Evolutionary conservation across 1,140 invertebrate genomes (phyloP), one percentile per base, ranked within the genome.

Genomic region (Drosophila pallidifrons): DNA sequence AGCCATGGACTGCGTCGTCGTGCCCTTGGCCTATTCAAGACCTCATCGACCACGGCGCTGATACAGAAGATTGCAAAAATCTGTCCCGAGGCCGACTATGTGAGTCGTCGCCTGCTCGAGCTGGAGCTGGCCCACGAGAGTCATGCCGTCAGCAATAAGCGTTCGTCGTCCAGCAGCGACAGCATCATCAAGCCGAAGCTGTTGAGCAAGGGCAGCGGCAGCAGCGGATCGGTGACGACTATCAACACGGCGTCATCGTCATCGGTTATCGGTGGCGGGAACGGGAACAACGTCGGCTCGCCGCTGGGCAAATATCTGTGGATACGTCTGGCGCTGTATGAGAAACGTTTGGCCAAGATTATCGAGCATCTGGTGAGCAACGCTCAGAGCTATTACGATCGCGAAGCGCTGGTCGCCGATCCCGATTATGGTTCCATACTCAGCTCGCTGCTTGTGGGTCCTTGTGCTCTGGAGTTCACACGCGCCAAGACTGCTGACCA

Each of bases 401-500:
- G 96, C 68, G 96, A 98, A 88, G 96, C 97, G 3, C 93, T 99
- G 8, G 96, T 98, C 3, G 95, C 96, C 16, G 98, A 99, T 93
- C 95, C 96, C 2, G 97, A 98, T 77, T 97, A 96, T 93, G 98
- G 98, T n/a, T 97, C 96, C 45, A 98, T 99, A 81, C 93, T 99
- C 3, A 97, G 97, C 83, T 98, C 97, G 0, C 92, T 99, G 66
- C 92, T 99, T 16, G 97, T 98, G 67, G 98, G 98, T 11, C 98
- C 98, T 1, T 99, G 98, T 93, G 97, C 98, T 6, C 93, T 99
- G 70, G 98, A 99, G 91, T 99, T 97, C 92, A 97, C 97, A 5
- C 95, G 96, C 77, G 96, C 97, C 80, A 97, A 98, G 92, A 97
- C 96, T 20, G 94, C 96, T 43, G 97, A 98, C 91, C 97, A 98